Evolutionary conservation across 2,113 vertebrate genomes (phyloP).

Genomic region (Muscicapa adusta): DNA sequence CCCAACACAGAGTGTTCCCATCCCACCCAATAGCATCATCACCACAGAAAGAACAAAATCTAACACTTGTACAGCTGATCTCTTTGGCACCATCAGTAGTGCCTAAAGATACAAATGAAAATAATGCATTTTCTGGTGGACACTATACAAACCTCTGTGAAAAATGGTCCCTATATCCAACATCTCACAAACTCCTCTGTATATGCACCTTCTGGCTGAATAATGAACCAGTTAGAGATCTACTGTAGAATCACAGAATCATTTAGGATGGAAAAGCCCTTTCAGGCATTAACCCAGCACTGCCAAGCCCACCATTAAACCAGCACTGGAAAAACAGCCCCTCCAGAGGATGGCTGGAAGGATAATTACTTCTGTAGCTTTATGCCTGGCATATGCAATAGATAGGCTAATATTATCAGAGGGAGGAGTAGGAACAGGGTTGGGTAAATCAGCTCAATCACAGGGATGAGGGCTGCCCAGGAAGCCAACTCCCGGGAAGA

Average conservation of each 20-base stretch:
- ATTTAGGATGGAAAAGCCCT: neutral
- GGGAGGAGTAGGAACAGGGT: neutral
- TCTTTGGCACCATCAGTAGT: neutral
- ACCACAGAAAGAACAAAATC: neutral
- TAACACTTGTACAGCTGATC: fast-evolving
- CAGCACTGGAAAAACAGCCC: neutral
- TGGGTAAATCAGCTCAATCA: neutral
- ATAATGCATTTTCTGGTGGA: neutral
- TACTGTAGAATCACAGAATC: neutral
- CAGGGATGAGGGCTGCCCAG: neutral
- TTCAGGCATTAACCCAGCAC: neutral
- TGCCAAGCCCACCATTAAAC: neutral
- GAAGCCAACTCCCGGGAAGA: neutral
- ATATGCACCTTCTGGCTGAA: neutral
- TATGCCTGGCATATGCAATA: neutral
- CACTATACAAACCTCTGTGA: fast-evolving
- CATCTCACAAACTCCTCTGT: neutral
- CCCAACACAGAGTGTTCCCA: neutral
- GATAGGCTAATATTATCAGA: neutral
- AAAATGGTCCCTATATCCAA: neutral
- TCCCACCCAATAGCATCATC: neutral
- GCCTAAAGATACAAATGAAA: neutral
- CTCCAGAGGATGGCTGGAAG: neutral
- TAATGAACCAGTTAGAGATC: neutral
- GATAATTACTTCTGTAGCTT: neutral